Evolutionary conservation across 2,113 vertebrate species (phyloP), one percentile per base, ranked within the genome.

Genomic region (Microcebus griseorufus): DNA sequence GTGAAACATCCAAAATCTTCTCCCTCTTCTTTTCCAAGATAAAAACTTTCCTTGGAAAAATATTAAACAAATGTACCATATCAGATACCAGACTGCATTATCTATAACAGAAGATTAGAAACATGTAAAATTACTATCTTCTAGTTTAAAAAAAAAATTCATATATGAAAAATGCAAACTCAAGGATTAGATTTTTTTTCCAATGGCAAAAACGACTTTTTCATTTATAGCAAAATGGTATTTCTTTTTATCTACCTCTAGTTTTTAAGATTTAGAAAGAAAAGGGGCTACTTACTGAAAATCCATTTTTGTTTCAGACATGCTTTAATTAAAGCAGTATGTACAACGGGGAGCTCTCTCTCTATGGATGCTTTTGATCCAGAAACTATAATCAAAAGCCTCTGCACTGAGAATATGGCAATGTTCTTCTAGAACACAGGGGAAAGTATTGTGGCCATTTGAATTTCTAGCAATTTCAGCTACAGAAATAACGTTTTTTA

Each of bases 111-210:
- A 86, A 86, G 88, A 70, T 85, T 84, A 91, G 37, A 93, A 89
- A 62, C 16, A 60, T 17, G 2, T 80, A 78, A 85, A 86, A 89
- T 76, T 93, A 60, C 25, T 25, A 58, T 51, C 32, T 22, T 76
- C 34, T 67, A 65, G 62, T 78, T 84, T 81, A 6, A 17, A 34
- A 64, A 64, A 64, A 64, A 80, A 84, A 83, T 72, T 94, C 11
- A 82, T 76, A 94, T 94, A 87, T 90, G 27, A 95, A 90, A 90
- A 90, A 27, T 37, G 65, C 16, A 90, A 83, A 69, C 34, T 97
- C 48, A 34, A 88, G 34, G 22, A 37, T 73, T 48, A 64, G 7
- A 53, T 67, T 34, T 51, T 73, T 48, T 87, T 62, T 27, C 20
- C 32, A 65, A 81, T 11, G 81, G 45, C 58, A 76, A 65, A 95